Evolutionary conservation across 2,113 vertebrate species (phyloP), one percentile per base, ranked within the genome.

Genomic region (Tinamus guttatus): DNA sequence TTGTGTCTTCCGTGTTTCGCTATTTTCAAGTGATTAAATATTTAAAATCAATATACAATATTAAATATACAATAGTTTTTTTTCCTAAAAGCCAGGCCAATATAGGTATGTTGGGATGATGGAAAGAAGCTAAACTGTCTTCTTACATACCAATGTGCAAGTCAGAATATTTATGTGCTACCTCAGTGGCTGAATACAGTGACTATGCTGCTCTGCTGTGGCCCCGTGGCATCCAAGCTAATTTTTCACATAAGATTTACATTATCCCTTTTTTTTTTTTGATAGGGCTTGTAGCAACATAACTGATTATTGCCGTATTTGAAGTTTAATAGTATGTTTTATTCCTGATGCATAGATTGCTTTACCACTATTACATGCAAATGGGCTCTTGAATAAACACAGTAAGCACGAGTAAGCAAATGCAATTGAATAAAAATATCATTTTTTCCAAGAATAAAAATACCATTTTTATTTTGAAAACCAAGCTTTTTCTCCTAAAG

Each of bases 221-320:
- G 74, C 13, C 62, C 73, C 79, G 77, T 30, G 69, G 80, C 56
- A 93, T 94, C 64, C 60, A 71, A 90, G 74, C 32, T 88, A 86
- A 54, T 54, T 8, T 69, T 90, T 95, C 73, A 91, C 22, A 36
- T 70, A 59, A 77, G 60, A 92, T 81, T 73, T 84, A 93, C 32
- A 64, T 0, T 54, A 4, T 68, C 19, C 71, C 56, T 71, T 21
- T n/a, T n/a, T 41, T 13, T 60, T 78, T 86, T 94, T 84, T 75
- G 51, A 67, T 0, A 92, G 32, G 77, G 19, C 80, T 56, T 90
- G 69, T 56, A 88, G 41, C 3, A 2, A 89, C 69, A 84, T 28
- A 92, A 68, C 22, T 60, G 76, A 90, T 81, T 86, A 84, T 49
- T 45, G 18, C 21, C 38, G 10, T 19, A 82, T 69, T 34, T 88